These are phyloP conservation scores for Hyperoplus immaculatus DNA, from an alignment of 2,797 vertebrate genomes.

Conservation along the genomic window DNA sequence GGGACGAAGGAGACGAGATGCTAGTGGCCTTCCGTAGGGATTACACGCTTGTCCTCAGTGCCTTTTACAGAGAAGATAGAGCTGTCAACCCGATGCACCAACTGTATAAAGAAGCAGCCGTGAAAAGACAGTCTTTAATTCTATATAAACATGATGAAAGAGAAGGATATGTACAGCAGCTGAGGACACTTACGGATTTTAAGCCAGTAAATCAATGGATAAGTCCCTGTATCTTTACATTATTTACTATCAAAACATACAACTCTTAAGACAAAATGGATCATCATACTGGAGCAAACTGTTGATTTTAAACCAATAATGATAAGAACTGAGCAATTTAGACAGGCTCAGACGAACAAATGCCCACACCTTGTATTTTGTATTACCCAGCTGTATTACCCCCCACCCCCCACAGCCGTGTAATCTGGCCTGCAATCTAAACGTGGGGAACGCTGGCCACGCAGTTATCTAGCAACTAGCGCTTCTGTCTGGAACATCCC, in stretches of 20 bases:
- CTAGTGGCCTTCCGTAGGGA: not conserved
- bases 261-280: slow-evolving; percentile 1
- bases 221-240: slow-evolving; percentile 4
- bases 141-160: not conserved
- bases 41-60: no score
- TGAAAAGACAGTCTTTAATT: not conserved
- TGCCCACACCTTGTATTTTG: slow-evolving; percentile 36
- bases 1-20: not conserved
- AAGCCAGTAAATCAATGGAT: slow-evolving; percentile 1
- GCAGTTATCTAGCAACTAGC: slow-evolving; percentile 86
- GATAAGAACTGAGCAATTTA: not conserved
- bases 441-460: slow-evolving; percentile 85
- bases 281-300: not conserved
- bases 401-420: slow-evolving; percentile 18
- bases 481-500: slow-evolving; percentile 88
- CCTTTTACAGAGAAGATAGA: slow-evolving; percentile 17
- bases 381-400: slow-evolving; percentile 45
- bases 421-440: slow-evolving; percentile 83
- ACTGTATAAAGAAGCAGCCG: not conserved
- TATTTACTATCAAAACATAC: not conserved
- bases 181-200: not conserved
- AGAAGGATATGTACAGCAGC: not conserved
- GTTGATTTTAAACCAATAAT: not conserved
- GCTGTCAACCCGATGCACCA: not conserved
- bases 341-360: not conserved